A percentile compares a stretch with the other conserved stretches of the same genome.
These are phyloP conservation scores for Philonicus albiceps DNA, from an alignment of 2,888 invertebrate genomes.

Conservation along the genomic window DNA sequence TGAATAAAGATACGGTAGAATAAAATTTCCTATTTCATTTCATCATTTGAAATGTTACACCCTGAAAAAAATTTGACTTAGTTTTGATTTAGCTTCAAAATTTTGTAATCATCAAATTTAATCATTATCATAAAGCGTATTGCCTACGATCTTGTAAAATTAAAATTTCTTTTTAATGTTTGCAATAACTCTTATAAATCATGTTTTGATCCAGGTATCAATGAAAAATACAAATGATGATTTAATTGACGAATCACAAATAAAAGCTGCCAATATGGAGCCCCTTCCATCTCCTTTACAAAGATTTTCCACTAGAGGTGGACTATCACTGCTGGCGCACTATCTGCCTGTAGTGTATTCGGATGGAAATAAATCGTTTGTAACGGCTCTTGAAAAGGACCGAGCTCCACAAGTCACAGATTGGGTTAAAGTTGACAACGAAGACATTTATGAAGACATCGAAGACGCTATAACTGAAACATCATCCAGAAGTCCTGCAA, in stretches of 20 bases:
- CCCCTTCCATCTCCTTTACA: slow-evolving; percentile 71
- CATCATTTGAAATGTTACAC: no score
- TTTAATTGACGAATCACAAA: slow-evolving; percentile 51
- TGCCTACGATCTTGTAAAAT: no score
- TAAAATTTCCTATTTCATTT: no score
- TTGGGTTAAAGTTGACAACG: slow-evolving; percentile 66
- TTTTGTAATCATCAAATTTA: no score
- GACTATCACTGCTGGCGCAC: slow-evolving; percentile 86
- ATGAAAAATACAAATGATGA: slow-evolving; percentile 51
- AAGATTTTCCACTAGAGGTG: slow-evolving; percentile 87
- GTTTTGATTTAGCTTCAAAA: no score
- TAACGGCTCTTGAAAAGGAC: slow-evolving; percentile 62
- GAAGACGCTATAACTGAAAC: slow-evolving; percentile 67
- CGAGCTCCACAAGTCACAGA: slow-evolving; percentile 61
- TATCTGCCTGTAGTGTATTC: slow-evolving; percentile 89
- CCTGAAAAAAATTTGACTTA: no score
- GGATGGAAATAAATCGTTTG: slow-evolving; percentile 72
- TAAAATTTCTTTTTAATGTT: neutral
- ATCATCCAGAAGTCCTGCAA: slow-evolving; percentile 65
- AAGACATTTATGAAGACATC: slow-evolving; percentile 70
- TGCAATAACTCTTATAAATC: neutral
- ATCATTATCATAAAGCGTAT: no score
- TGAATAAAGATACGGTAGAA: no score
- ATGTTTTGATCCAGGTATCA: slow-evolving; percentile 48
- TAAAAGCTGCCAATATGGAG: slow-evolving; percentile 59